Evolutionary conservation across 2,113 vertebrate genomes (phyloP).

Genomic region (zebrafish (Danio rerio)): GRCz12tu NC_133182.1:71042001-71042500

Average conservation of each 20-base stretch:
- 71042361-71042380: not conserved
- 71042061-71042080: constrained; percentile 18
- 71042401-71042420: not conserved
- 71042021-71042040: constrained; percentile 16
- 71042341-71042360: not conserved
- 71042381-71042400: not conserved
- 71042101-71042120: constrained; percentile 2
- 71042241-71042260: not conserved
- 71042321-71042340: not conserved
- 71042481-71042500: not conserved
- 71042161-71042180: not conserved
- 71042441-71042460: constrained; percentile 3
- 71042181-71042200: not conserved
- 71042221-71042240: not conserved
- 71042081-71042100: constrained; percentile 10
- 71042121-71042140: not conserved
- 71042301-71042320: not conserved
- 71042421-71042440: not conserved
- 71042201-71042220: not conserved
- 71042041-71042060: not conserved
- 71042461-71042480: constrained; percentile 20
- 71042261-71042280: not conserved
- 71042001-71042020: not conserved
- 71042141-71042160: not conserved
- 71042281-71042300: not conserved